Conservation (phyloP, 2,888 invertebrate genomes). For the Lepidocyrtoides sp. region DNA sequence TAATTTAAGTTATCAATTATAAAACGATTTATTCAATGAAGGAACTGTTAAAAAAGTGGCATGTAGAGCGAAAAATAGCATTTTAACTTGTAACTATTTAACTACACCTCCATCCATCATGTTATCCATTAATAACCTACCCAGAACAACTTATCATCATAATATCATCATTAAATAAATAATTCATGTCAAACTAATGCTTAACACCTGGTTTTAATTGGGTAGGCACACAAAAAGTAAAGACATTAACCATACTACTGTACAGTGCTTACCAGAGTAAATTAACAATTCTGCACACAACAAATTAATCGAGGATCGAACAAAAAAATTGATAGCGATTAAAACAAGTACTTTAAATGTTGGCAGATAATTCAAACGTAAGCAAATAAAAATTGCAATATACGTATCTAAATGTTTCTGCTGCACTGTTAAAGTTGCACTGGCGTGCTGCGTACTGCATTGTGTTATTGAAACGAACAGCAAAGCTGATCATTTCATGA, state of each 20-base stretch:
- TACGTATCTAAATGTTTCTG: background rate
- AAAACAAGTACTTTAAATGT: too few relatives aligned
- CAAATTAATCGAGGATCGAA: background rate
- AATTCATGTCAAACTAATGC: constrained; percentile 19
- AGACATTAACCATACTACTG: background rate
- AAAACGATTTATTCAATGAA: constrained; percentile 15
- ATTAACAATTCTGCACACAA: background rate
- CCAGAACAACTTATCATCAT: background rate
- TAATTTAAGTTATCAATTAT: background rate
- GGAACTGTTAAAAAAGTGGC: background rate
- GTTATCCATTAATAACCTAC: background rate
- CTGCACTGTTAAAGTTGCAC: background rate
- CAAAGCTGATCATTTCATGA: constrained; percentile 28
- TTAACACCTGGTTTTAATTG: background rate
- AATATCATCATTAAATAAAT: background rate
- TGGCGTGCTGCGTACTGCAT: background rate
- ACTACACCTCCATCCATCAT: background rate
- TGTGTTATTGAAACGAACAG: too few relatives aligned
- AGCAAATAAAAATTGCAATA: background rate
- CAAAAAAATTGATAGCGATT: too few relatives aligned
- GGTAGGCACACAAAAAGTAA: background rate
- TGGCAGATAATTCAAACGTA: too few relatives aligned
- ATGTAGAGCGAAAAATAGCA: background rate
- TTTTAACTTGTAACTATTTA: background rate
- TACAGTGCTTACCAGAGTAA: background rate